Percentiles rank a stretch among this genome's conserved stretches.
Evolutionary conservation across 2,113 vertebrate species (phyloP).

Genomic region (Polypterus bichir): DNA sequence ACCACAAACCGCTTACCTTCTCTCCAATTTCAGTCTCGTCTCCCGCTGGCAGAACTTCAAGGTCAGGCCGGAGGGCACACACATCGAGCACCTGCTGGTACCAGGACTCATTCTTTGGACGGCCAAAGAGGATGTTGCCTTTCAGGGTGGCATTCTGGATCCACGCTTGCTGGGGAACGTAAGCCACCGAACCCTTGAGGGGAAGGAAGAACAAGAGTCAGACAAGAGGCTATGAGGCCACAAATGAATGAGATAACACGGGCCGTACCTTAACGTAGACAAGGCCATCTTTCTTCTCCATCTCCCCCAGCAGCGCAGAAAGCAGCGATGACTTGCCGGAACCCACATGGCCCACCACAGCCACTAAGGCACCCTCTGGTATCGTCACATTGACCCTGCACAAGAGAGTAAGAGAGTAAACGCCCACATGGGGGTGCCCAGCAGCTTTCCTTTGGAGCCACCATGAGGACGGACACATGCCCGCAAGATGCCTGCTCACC

Average conservation of each 20-base stretch:
- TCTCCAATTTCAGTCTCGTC: conserved; percentile 88
- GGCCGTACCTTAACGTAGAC: conserved; percentile 66
- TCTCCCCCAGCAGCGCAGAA: conserved; percentile 82
- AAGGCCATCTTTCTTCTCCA: conserved; percentile 76
- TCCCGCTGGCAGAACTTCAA: conserved; percentile 74
- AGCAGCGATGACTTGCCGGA: conserved; percentile 87
- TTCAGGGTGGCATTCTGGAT: conserved; percentile 81
- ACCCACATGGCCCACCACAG: conserved; percentile 86
- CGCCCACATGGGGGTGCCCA: not conserved
- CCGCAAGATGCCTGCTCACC: conserved; percentile 39
- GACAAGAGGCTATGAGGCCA: not conserved
- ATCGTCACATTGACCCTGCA: conserved; percentile 66
- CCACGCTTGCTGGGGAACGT: conserved; percentile 91
- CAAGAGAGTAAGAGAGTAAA: not conserved
- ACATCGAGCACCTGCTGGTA: conserved; percentile 69
- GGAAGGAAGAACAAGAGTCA: not conserved
- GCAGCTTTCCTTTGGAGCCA: not conserved
- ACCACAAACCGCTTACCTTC: conserved; percentile 52
- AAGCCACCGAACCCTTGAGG: conserved; percentile 74
- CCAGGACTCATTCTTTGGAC: conserved; percentile 44
- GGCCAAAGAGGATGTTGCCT: conserved; percentile 80
- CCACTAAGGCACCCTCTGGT: conserved; percentile 76
- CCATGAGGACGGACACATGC: not conserved
- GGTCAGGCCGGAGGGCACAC: conserved; percentile 75
- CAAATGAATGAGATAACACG: not conserved